These are phyloP conservation scores for Pseudobourletiella spinata DNA, from an alignment of 1,140 invertebrate species.

Conservation along the genomic window DNA sequence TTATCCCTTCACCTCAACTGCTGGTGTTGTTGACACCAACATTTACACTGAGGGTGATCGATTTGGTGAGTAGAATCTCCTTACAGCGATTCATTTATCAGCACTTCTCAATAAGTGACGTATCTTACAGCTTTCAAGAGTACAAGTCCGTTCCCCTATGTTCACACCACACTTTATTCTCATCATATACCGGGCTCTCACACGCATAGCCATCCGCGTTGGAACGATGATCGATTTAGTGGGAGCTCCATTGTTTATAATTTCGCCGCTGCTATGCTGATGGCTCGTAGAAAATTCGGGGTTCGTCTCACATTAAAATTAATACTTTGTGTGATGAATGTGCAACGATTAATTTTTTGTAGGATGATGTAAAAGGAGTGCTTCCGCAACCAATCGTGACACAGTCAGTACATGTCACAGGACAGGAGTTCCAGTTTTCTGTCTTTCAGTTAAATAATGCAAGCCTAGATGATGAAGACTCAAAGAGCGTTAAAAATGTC, in stretches of 20 bases:
- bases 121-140: constrained; percentile 33
- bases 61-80: constrained; percentile 52
- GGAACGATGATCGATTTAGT: constrained; percentile 37
- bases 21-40: constrained; percentile 55
- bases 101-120: background rate
- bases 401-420: constrained; percentile 69
- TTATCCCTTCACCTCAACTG: constrained; percentile 56
- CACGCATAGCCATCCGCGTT: constrained; percentile 47
- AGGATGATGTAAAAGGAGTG: constrained; percentile 44
- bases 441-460: constrained; percentile 79
- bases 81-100: constrained; percentile 7
- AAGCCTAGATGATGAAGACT: constrained; percentile 46
- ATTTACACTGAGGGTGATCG: constrained; percentile 53
- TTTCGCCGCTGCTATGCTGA: constrained; percentile 57
- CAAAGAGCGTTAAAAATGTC: constrained; percentile 55
- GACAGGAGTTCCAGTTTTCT: constrained; percentile 64
- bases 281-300: constrained; percentile 62
- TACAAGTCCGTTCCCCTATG: constrained; percentile 40
- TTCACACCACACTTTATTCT: constrained; percentile 65
- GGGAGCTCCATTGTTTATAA: constrained; percentile 59
- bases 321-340: constrained; percentile 8
- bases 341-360: constrained; percentile 16
- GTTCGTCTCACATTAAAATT: too few species aligned
- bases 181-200: constrained; percentile 56
- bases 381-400: constrained; percentile 67